Evolutionary conservation across 92 coral and sea anemone genomes (phyloP).

Genomic region (Phenganax marumi): DNA sequence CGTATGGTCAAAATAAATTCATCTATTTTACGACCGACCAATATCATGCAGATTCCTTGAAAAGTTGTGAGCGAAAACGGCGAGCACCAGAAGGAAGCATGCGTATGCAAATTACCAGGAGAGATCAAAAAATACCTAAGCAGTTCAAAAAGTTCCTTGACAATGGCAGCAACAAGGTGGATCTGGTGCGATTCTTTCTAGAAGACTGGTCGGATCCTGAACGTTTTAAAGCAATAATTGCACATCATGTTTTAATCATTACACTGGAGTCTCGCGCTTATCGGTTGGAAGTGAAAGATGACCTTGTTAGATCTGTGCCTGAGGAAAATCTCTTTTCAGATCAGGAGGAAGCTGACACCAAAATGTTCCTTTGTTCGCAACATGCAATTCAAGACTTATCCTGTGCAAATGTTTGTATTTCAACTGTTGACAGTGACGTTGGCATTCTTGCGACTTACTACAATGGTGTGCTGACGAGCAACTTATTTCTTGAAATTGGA

Average conservation of each 20-base stretch:
- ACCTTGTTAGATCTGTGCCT: not conserved
- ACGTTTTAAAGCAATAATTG: slow-evolving; percentile 4
- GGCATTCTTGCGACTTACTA: slow-evolving; percentile 13
- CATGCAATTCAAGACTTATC: not conserved
- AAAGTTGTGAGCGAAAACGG: slow-evolving; percentile 1
- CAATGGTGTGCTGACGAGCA: not conserved
- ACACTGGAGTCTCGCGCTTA: not conserved
- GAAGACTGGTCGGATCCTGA: slow-evolving; percentile 20
- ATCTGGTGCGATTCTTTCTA: slow-evolving; percentile 5
- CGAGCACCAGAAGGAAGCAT: slow-evolving; percentile 15
- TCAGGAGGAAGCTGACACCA: too few species aligned
- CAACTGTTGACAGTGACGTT: slow-evolving; percentile 25
- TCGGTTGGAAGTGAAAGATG: slow-evolving; percentile 18
- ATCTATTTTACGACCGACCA: slow-evolving; percentile 10
- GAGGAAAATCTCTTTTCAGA: slow-evolving; percentile 9
- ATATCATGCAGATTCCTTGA: not conserved
- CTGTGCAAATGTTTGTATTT: too few species aligned
- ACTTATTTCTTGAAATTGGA: slow-evolving; percentile 17
- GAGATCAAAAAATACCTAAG: slow-evolving; percentile 18
- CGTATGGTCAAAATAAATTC: not conserved
- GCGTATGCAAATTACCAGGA: slow-evolving; percentile 1
- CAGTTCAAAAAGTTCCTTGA: slow-evolving; percentile 11
- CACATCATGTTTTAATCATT: not conserved
- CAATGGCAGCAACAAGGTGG: slow-evolving; percentile 17
- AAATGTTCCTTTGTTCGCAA: slow-evolving; percentile 7